phyloP scores from a whole-genome alignment of 2,888 invertebrate genomes.

The Drosophila mayaguana region DNA sequence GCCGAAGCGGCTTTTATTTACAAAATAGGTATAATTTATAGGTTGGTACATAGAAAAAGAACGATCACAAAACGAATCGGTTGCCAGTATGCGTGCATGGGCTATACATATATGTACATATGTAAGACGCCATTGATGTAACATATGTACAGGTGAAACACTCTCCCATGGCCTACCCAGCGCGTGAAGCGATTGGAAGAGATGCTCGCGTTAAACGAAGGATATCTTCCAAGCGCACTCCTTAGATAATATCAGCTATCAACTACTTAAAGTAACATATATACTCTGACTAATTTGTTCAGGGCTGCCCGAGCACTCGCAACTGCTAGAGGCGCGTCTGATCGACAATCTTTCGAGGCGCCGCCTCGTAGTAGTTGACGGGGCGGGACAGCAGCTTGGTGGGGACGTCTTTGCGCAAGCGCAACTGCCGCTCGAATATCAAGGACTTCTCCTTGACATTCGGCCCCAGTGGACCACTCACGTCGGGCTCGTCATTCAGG shows the following conservation, averaged over 20 bases:
- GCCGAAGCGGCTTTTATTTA: slow-evolving; percentile 59
- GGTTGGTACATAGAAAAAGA: slow-evolving; percentile 29
- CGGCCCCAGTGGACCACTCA: slow-evolving; percentile 83
- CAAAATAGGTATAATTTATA: slow-evolving; percentile 58
- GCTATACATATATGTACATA: slow-evolving; percentile 18
- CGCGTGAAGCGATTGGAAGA: slow-evolving; percentile 8
- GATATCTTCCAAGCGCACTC: slow-evolving; percentile 12
- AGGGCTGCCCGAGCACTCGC: slow-evolving; percentile 41
- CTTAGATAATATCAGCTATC: slow-evolving; percentile 40
- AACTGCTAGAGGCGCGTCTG: slow-evolving; percentile 77
- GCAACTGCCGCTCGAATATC: slow-evolving; percentile 84
- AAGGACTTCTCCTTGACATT: slow-evolving; percentile 85
- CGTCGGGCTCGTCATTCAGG: slow-evolving; percentile 86
- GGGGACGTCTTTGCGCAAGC: slow-evolving; percentile 82
- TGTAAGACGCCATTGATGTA: slow-evolving; percentile 34
- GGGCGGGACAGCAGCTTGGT: slow-evolving; percentile 84
- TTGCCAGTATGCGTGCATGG: slow-evolving; percentile 10
- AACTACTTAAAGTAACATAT: slow-evolving; percentile 32
- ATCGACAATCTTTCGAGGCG: slow-evolving; percentile 67
- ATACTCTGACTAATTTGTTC: slow-evolving; percentile 62
- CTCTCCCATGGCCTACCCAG: neutral
- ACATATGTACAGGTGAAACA: slow-evolving; percentile 37
- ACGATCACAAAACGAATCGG: slow-evolving; percentile 48
- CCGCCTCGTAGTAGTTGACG: slow-evolving; percentile 82
- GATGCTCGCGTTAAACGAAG: slow-evolving; percentile 6